Evolutionary conservation across 2,113 vertebrate species (phyloP), one percentile per base, ranked within the genome.

Genomic region (Semicossyphus pulcher): DNA sequence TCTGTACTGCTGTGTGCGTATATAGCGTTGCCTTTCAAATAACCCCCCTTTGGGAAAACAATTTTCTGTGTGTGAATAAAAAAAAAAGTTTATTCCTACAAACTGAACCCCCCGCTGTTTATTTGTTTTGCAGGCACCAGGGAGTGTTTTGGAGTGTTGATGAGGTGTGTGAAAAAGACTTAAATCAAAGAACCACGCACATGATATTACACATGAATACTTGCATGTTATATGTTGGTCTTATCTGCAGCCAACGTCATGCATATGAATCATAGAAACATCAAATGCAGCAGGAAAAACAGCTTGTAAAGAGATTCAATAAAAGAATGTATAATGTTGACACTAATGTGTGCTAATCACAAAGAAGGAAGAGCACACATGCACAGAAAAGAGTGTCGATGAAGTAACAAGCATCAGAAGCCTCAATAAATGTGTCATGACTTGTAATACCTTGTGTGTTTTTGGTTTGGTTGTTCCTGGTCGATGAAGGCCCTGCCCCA

Each of bases 51-150:
- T 10, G 28, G 62, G 28, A 53, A 29, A 47, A 47, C 37, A 31
- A 2, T 10, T 53, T 52, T 44, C 51, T 53, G 16, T 34, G 25
- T 60, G 12, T 39, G 25, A 71, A 51, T 51, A 42, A 51, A 41
- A 52, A 23, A 60, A 32, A 34, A 44, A 34, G 26, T 32, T 12
- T 51, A 59, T 44, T 42, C 44, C 44, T n/a, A 26, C 9, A 34
- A 11, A 31, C 18, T 10, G 14, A 67, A 7, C 21, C 36, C 32
- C 39, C 31, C 23, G 48, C 29, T 10, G 31, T 68, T 34, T 48
- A 20, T 48, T 62, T 61, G 25, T 48, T 62, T 7, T 49, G 31
- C 32, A 48, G 57, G 31, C 37, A n/a, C 10, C 5, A 12, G 12
- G 47, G 10, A 11, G 18, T 34, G 18, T 29, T 16, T n/a, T 11